Base-by-base conservation (phyloP, 2,888 invertebrate genomes). In the Elysia crispata region DNA sequence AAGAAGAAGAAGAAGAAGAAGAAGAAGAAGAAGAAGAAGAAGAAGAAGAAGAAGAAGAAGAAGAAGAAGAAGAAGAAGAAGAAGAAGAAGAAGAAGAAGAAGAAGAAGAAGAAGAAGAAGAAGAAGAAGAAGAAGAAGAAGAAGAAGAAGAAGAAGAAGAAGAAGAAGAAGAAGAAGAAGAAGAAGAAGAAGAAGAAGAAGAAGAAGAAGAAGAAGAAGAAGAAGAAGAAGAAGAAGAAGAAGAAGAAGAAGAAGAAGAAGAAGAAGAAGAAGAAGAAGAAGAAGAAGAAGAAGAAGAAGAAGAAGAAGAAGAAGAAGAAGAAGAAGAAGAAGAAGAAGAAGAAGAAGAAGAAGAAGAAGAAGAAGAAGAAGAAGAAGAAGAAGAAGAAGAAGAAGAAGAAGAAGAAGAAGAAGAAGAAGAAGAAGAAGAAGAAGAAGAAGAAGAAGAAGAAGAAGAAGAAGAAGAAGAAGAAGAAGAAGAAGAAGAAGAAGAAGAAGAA, bases 151-250 rank as follows among this genome's bases (percentile, higher is more conserved):
- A 33, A 31, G 25, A 67, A 67, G 20, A 8, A 67, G 31, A 67
- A 20, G 20, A 25, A 28, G 20, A 30, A 13, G 20, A 67, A 67
- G 20, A 6, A 67, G 31, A 67, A 20, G 8, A 23, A 67, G 67
- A 5, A n/a, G 31, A 28, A 67, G 8, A 67, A 18, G 13, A 67
- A 23, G 30, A n/a, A 13, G 20, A 41, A 72, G 49, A n/a, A 50
- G n/a, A 25, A 15, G 49, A 72, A 72, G 15, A 8, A 72, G 49
- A 72, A 50, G n/a, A 72, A 72, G 49, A 72, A 72, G n/a, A 18
- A 41, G 23, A 8, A 23, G 49, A 72, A 31, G n/a, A 72, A 25
- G 31, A 18, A 72, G 49, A 49, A 30, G 49, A 31, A 72, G 33
- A 72, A 49, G 49, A 30, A 72, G 49, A 49, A 25, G 49, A 49